Evolutionary conservation across 2,797 vertebrate species (phyloP).

Genomic region (Ambastaia sidthimunki): DNA sequence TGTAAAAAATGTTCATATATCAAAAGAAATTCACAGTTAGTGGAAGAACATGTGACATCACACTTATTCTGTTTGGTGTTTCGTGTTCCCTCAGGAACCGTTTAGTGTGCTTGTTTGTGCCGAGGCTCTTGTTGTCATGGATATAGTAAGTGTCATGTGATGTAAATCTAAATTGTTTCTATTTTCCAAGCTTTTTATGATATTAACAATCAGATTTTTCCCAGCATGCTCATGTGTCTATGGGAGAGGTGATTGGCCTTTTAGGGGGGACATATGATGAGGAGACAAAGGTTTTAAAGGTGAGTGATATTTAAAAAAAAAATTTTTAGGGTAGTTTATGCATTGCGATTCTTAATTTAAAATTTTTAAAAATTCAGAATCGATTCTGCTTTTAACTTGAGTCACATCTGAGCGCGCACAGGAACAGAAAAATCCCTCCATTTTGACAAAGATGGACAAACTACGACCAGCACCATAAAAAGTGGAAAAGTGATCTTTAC

Average conservation of each 20-base stretch:
- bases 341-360: no score
- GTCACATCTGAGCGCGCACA: no score
- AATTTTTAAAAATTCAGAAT: no score
- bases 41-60: neutral
- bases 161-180: neutral
- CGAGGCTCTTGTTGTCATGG: slow-evolving; percentile 94
- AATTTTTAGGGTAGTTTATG: no score
- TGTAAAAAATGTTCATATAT: no score
- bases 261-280: slow-evolving; percentile 90
- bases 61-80: neutral
- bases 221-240: slow-evolving; percentile 94
- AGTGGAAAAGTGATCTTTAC: neutral
- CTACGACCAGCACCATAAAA: no score
- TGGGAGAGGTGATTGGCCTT: slow-evolving; percentile 94
- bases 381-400: no score
- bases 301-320: slow-evolving; percentile 71
- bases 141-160: slow-evolving; percentile 83
- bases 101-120: slow-evolving; percentile 91
- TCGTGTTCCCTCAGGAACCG: slow-evolving; percentile 80
- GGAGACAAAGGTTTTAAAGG: slow-evolving; percentile 84
- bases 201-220: slow-evolving; percentile 45
- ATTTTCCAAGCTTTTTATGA: neutral
- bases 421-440: no score
- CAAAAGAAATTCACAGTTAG: neutral
- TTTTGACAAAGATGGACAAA: no score